Conservation (phyloP, 2,797 vertebrate genomes). For the Tenualosa thibaudeaui region DNA sequence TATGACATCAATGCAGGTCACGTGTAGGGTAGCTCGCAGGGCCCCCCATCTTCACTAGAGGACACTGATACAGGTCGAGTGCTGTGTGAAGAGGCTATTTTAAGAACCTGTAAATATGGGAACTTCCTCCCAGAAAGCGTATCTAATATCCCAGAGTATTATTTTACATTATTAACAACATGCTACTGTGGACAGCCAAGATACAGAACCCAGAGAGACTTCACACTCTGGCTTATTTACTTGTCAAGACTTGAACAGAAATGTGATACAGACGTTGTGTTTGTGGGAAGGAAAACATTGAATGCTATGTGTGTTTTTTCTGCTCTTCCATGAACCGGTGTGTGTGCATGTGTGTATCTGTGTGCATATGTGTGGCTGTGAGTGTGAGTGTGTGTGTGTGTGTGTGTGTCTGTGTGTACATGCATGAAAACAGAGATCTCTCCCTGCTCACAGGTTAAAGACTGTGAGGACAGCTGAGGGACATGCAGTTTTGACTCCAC, state of each 20-base stretch:
- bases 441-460: background rate
- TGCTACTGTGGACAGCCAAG: conserved; percentile 44
- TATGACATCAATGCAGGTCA: conserved; percentile 68
- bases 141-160: conserved; percentile 66
- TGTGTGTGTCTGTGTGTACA: background rate
- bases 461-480: conserved; percentile 15
- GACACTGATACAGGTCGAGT: conserved; percentile 76
- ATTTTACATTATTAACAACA: conserved; percentile 62
- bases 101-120: conserved; percentile 76
- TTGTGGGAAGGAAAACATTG: background rate
- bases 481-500: background rate
- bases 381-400: background rate
- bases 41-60: conserved; percentile 61
- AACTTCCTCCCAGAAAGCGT: conserved; percentile 75
- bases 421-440: background rate
- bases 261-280: background rate
- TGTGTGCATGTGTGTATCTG: background rate
- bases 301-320: background rate
- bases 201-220: background rate
- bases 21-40: conserved; percentile 69
- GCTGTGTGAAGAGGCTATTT: conserved; percentile 74
- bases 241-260: background rate
- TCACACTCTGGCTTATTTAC: background rate
- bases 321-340: background rate
- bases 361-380: background rate